phyloP scores from a whole-genome alignment of 2,113 vertebrate species.

The Python bivittatus region DNA sequence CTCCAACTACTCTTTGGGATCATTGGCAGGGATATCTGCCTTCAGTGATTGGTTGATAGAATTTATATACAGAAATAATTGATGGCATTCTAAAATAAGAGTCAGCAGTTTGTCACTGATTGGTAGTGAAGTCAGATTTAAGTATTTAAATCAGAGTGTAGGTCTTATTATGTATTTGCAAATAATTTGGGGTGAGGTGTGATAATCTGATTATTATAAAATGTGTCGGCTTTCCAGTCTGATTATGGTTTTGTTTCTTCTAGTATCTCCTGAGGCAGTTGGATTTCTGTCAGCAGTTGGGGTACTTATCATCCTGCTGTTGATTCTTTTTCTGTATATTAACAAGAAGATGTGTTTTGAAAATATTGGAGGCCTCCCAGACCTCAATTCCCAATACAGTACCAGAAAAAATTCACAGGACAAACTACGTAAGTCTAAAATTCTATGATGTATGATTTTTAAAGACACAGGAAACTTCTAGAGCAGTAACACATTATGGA shows the following conservation, averaged over 20 bases:
- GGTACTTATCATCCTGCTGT: slow-evolving; percentile 91
- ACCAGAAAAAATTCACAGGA: slow-evolving; percentile 83
- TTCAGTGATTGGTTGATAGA: not conserved
- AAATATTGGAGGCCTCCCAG: slow-evolving; percentile 86
- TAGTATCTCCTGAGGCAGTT: slow-evolving; percentile 96
- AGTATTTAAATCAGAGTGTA: not conserved
- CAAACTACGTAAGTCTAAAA: slow-evolving; percentile 77
- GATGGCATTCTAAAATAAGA: not conserved
- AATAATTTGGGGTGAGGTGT: not conserved
- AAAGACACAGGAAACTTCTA: not conserved
- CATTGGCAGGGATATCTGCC: not conserved
- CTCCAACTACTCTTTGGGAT: not conserved
- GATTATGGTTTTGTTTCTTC: slow-evolving; percentile 69
- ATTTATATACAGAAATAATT: not conserved
- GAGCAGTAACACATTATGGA: not conserved
- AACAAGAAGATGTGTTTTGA: slow-evolving; percentile 96
- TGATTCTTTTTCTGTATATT: slow-evolving; percentile 94
- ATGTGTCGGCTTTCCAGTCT: slow-evolving; percentile 27
- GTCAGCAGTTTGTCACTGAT: not conserved
- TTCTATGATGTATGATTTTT: not conserved
- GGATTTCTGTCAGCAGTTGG: slow-evolving; percentile 94
- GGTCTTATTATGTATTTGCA: not conserved
- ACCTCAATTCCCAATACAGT: slow-evolving; percentile 86
- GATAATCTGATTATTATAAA: slow-evolving; percentile 2
- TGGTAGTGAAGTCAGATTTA: not conserved